phyloP scores from a whole-genome alignment of 1,140 invertebrate species.

The Ips typographus region DNA sequence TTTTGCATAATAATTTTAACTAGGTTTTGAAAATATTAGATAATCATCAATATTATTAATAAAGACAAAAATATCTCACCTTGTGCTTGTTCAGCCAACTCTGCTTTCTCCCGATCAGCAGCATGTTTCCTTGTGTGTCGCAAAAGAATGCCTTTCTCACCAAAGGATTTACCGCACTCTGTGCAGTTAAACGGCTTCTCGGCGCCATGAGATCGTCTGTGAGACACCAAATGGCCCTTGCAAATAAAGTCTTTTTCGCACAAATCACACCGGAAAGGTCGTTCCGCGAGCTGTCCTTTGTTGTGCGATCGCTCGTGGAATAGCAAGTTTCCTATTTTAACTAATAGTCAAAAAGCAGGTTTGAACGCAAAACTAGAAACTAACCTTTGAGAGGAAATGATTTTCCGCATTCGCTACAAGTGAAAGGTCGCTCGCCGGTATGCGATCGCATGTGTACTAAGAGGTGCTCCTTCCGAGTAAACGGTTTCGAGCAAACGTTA shows the following conservation, averaged over 20 bases:
- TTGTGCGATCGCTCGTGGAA: conserved; percentile 96
- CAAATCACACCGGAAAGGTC: conserved; percentile 92
- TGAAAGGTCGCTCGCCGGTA: conserved; percentile 82
- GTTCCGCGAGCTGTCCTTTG: conserved; percentile 78
- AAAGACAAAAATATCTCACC: conserved; percentile 3
- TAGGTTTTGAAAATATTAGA: no score
- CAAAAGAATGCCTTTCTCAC: conserved; percentile 74
- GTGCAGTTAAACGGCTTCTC: conserved; percentile 78
- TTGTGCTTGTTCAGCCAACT: conserved; percentile 22
- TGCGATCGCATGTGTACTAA: conserved; percentile 81
- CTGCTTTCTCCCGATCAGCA: conserved; percentile 43
- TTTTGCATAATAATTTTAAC: no score
- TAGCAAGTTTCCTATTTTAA: conserved; percentile 62
- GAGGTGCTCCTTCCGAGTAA: conserved; percentile 70
- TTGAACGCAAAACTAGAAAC: background rate
- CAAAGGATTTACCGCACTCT: conserved; percentile 76
- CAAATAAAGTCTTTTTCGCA: conserved; percentile 97
- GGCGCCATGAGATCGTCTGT: conserved; percentile 85
- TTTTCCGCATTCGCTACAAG: conserved; percentile 81
- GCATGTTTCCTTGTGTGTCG: conserved; percentile 60
- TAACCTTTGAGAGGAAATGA: conserved; percentile 77
- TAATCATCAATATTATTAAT: background rate
- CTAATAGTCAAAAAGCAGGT: background rate
- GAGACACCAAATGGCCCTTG: conserved; percentile 90
- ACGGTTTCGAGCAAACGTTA: conserved; percentile 69